These are phyloP conservation scores for Axinella damicornis DNA, from an alignment of 37 sponge, comb jelly and placozoan genomes.

Conservation along the genomic window DNA sequence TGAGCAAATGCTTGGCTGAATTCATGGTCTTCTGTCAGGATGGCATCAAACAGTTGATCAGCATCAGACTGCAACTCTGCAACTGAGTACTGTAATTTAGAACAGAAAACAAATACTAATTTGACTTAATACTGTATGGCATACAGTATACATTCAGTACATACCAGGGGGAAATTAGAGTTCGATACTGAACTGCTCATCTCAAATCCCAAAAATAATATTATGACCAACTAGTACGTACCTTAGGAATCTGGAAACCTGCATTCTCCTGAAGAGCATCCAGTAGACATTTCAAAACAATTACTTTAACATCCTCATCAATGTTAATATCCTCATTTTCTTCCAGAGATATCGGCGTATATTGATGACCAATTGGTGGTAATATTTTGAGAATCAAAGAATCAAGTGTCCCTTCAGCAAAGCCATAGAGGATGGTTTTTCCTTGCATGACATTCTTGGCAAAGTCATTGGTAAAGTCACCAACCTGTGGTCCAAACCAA, in stretches of 20 bases:
- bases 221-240: too few species aligned
- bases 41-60: not conserved
- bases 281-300: conserved; percentile 19
- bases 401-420: conserved; percentile 36
- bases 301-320: not conserved
- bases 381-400: conserved; percentile 61
- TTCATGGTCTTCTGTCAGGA: not conserved
- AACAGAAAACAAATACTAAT: not conserved
- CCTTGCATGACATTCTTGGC: too few species aligned
- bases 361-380: conserved; percentile 18
- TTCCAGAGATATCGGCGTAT: not conserved
- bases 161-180: too few species aligned
- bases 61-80: conserved; percentile 17
- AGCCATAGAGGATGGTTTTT: conserved; percentile 41
- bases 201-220: too few species aligned
- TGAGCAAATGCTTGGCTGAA: not conserved
- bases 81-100: not conserved
- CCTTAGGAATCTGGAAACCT: not conserved
- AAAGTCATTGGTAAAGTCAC: too few species aligned
- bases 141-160: too few species aligned
- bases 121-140: not conserved
- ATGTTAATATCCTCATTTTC: not conserved
- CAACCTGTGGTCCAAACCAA: too few species aligned
- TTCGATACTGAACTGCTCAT: too few species aligned
- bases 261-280: not conserved